Evolutionary conservation across 2,888 invertebrate species (phyloP).

Genomic region (Pteria penguin): DNA sequence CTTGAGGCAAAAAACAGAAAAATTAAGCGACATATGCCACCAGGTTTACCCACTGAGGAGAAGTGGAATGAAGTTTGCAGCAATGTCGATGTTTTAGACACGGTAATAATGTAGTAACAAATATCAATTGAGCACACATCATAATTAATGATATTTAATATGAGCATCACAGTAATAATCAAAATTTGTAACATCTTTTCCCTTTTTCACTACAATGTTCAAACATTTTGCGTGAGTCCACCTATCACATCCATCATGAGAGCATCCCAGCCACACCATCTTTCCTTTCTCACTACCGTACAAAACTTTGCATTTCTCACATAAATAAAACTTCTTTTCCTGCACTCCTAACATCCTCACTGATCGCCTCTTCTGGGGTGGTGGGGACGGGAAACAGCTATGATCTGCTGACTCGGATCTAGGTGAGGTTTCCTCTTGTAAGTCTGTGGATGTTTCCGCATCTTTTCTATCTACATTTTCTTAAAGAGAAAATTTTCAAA

Average conservation of each 20-base stretch:
- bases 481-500: no score
- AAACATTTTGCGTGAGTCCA: slow-evolving; percentile 1
- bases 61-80: slow-evolving; percentile 31
- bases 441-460: background rate
- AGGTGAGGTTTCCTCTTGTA: background rate
- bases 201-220: background rate
- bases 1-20: slow-evolving; percentile 30
- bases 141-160: background rate
- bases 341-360: background rate
- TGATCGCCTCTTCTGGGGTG: background rate
- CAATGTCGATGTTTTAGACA: slow-evolving; percentile 28
- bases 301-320: background rate
- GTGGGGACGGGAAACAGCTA: background rate
- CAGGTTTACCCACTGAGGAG: slow-evolving; percentile 28
- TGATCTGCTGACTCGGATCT: background rate
- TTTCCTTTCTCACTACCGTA: background rate
- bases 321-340: background rate
- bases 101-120: slow-evolving; percentile 15
- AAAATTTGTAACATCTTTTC: background rate
- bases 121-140: background rate
- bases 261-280: background rate
- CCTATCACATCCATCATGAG: slow-evolving; percentile 12
- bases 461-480: background rate
- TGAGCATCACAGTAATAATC: background rate
- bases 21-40: slow-evolving; percentile 27